phyloP scores from a whole-genome alignment of 92 coral and sea anemone genomes.

The Virgularia gustaviana region DNA sequence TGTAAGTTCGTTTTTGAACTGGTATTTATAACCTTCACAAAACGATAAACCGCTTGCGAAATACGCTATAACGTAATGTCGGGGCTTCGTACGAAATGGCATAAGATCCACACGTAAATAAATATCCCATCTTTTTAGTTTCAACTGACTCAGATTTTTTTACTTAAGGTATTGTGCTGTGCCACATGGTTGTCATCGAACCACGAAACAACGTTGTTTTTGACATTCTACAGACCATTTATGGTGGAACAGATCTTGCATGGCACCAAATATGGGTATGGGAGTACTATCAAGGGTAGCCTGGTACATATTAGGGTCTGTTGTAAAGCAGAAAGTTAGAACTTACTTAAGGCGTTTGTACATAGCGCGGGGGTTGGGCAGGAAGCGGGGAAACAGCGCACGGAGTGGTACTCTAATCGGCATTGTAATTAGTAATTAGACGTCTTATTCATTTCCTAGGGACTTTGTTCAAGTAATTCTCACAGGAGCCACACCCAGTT shows the following conservation, averaged over 20 bases:
- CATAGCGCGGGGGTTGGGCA: too few species aligned
- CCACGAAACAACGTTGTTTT: conserved; percentile 1
- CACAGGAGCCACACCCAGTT: conserved; percentile 13
- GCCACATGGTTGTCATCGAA: conserved; percentile 17
- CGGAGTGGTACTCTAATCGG: too few species aligned
- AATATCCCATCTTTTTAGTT: neutral
- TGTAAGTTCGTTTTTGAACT: neutral
- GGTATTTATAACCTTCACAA: too few species aligned
- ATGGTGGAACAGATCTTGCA: conserved; percentile 11
- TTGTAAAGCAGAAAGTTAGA: too few species aligned
- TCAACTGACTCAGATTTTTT: neutral
- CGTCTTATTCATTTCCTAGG: neutral
- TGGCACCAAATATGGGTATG: conserved; percentile 32
- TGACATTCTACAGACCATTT: conserved; percentile 24
- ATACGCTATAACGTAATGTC: too few species aligned
- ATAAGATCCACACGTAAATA: neutral
- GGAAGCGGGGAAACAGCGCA: too few species aligned
- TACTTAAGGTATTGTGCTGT: conserved; percentile 5
- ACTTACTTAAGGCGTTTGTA: too few species aligned
- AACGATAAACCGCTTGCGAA: too few species aligned
- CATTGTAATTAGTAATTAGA: too few species aligned
- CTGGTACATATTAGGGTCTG: too few species aligned
- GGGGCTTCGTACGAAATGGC: too few species aligned
- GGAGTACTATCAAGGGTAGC: neutral
- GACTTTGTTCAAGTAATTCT: conserved; percentile 25